Percentiles rank a stretch among this genome's conserved stretches.
These are phyloP conservation scores for Trimorus sp. DNA, from an alignment of 2,888 invertebrate species.

Conservation along the genomic window DNA sequence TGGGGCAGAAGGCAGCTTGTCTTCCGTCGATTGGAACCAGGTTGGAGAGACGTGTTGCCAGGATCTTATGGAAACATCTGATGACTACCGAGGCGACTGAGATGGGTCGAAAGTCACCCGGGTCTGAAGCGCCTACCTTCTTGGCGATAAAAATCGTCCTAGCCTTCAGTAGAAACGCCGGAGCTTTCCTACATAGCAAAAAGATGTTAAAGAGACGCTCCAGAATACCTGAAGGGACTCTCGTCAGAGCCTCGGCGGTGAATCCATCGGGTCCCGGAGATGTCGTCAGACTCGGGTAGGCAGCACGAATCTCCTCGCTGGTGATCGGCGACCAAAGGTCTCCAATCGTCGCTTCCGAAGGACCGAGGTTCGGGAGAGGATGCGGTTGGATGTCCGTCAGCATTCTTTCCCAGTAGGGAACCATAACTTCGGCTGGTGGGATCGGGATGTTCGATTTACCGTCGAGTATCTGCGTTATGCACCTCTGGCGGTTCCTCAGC, in stretches of 20 bases:
- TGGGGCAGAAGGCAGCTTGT: slow-evolving; percentile 61
- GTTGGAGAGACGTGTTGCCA: background rate
- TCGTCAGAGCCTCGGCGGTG: slow-evolving; percentile 30
- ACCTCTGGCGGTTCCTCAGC: background rate
- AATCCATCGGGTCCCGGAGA: slow-evolving; percentile 66
- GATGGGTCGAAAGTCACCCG: slow-evolving; percentile 28
- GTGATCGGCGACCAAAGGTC: no score
- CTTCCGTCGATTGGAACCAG: slow-evolving; percentile 40
- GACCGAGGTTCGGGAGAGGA: no score
- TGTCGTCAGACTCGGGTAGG: background rate
- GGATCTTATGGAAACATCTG: slow-evolving; percentile 23
- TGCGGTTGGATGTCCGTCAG: no score
- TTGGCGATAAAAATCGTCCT: slow-evolving; percentile 23
- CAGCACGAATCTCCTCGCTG: background rate
- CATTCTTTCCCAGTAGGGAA: slow-evolving; percentile 6
- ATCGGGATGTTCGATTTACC: background rate
- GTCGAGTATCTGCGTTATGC: background rate
- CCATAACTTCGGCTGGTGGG: background rate
- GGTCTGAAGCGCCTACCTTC: background rate
- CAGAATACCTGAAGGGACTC: slow-evolving; percentile 33
- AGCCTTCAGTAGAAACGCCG: background rate
- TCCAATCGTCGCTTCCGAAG: no score
- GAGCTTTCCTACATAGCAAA: background rate
- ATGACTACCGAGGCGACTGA: slow-evolving; percentile 21
- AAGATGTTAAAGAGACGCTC: slow-evolving; percentile 56